phyloP scores from a whole-genome alignment of 2,888 invertebrate genomes.

The Brenthis hecate region DNA sequence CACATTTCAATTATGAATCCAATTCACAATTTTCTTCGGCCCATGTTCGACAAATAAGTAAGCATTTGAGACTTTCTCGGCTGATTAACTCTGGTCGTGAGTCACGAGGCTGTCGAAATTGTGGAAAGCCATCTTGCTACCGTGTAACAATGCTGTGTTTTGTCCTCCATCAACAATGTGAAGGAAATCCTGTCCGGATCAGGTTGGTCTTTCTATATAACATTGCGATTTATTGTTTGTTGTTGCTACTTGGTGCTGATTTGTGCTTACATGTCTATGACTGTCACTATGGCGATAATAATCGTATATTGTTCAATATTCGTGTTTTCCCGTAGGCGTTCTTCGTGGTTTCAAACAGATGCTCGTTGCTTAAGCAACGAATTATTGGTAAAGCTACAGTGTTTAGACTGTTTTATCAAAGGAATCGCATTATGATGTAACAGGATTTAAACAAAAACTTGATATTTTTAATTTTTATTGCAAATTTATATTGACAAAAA shows the following conservation, averaged over 20 bases:
- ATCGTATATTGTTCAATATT: constrained; percentile 10
- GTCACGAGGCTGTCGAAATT: constrained; percentile 71
- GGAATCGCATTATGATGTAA: neutral
- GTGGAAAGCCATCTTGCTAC: constrained; percentile 60
- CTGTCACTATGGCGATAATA: neutral
- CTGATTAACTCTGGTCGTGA: constrained; percentile 75
- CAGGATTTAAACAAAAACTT: too few species aligned
- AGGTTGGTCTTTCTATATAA: constrained; percentile 37
- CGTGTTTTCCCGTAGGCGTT: neutral
- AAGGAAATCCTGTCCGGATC: constrained; percentile 41
- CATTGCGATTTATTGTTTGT: constrained; percentile 27
- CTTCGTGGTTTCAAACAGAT: neutral
- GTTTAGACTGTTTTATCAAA: neutral
- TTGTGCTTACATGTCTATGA: constrained; percentile 10
- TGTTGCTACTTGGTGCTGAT: constrained; percentile 15
- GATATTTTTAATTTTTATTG: too few species aligned
- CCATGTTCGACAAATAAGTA: constrained; percentile 73
- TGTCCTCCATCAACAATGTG: constrained; percentile 39
- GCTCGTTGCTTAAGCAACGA: neutral
- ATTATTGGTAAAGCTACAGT: neutral
- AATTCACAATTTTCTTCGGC: constrained; percentile 32
- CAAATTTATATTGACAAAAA: too few species aligned
- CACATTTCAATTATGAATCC: constrained; percentile 34
- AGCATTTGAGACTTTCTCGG: constrained; percentile 71
- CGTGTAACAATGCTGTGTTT: constrained; percentile 46